Evolutionary conservation across 2,888 invertebrate genomes (phyloP).

Genomic region (Diaprepes abbreviatus): DNA sequence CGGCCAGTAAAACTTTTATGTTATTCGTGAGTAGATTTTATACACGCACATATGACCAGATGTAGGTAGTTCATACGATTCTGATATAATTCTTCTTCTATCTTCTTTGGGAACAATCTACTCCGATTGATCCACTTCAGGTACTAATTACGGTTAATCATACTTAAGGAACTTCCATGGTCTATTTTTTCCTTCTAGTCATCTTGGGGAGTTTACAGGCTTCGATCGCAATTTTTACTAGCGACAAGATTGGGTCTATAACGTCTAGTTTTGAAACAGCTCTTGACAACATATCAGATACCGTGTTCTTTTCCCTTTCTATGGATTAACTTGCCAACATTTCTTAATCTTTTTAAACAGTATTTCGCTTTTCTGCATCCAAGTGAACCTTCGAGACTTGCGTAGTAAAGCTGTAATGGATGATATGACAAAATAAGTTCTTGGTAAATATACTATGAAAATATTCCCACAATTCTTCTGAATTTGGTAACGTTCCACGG

Average conservation of each 20-base stretch:
- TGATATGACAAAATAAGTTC: neutral
- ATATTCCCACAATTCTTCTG: neutral
- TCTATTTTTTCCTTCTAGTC: neutral
- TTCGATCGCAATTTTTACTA: neutral
- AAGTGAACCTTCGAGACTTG: neutral
- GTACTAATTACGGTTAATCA: neutral
- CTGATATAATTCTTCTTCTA: too few relatives aligned
- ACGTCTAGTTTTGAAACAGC: neutral
- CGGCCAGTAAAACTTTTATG: too few relatives aligned
- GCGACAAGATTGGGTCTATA: neutral
- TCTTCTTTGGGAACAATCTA: slow-evolving; percentile 14
- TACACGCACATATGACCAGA: too few relatives aligned
- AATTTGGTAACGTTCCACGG: neutral
- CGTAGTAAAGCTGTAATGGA: neutral
- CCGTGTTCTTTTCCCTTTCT: too few relatives aligned
- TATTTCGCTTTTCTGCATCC: neutral
- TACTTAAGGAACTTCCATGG: slow-evolving; percentile 12
- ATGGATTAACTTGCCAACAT: too few relatives aligned
- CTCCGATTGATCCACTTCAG: slow-evolving; percentile 15
- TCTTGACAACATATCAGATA: too few relatives aligned
- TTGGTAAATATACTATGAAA: slow-evolving; percentile 7
- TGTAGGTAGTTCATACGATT: neutral
- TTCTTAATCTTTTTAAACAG: neutral
- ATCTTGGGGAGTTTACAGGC: neutral
- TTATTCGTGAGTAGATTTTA: too few relatives aligned